Percentiles rank a stretch among this genome's conserved stretches.
phyloP scores from a whole-genome alignment of 1,140 invertebrate species.

The Hypsibius dujardini region DNA sequence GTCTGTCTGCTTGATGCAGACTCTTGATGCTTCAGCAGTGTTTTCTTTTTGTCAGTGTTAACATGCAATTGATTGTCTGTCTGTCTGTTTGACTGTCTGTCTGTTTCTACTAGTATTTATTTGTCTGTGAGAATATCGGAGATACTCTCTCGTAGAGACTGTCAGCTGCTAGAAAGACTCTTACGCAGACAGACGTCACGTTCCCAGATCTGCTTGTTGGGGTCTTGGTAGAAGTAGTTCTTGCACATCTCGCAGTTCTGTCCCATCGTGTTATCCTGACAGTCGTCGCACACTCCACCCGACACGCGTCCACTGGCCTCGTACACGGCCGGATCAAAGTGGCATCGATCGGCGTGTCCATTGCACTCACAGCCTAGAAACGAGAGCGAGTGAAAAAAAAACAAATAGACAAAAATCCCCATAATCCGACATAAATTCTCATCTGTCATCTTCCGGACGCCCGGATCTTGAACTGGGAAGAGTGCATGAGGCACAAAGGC shows the following conservation, averaged over 20 bases:
- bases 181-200: constrained; percentile 69
- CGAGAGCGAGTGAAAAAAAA: neutral
- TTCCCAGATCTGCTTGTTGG: constrained; percentile 56
- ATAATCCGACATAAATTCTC: too few relatives aligned
- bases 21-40: too few relatives aligned
- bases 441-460: too few relatives aligned
- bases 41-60: too few relatives aligned
- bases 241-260: constrained; percentile 84
- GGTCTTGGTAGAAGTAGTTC: constrained; percentile 71
- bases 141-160: neutral
- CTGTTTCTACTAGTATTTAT: neutral
- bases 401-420: too few relatives aligned
- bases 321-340: constrained; percentile 69
- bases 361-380: constrained; percentile 63
- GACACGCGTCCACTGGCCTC: constrained; percentile 62
- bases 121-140: neutral
- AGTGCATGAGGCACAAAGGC: constrained; percentile 20
- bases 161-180: constrained; percentile 24
- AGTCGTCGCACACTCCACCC: constrained; percentile 82
- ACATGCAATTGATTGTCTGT: neutral
- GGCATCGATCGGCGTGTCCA: constrained; percentile 64
- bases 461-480: neutral
- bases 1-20: too few relatives aligned
- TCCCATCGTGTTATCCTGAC: constrained; percentile 73
- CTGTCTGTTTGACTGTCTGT: neutral